Evolutionary conservation across 2,113 vertebrate species (phyloP), one percentile per base, ranked within the genome.

Genomic region (Etia nguti): DNA sequence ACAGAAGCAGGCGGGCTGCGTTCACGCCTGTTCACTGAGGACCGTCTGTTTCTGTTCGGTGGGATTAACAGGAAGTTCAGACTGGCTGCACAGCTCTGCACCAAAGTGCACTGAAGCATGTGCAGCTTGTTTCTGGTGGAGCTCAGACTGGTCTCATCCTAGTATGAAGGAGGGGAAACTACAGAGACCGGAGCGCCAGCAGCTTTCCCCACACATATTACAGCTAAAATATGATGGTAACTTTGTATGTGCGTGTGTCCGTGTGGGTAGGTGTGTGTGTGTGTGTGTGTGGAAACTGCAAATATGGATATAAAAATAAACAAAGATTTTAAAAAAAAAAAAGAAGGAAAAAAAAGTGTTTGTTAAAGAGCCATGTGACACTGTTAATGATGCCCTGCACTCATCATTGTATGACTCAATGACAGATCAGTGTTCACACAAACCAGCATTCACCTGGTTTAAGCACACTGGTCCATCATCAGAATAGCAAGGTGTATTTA

Each of bases 81-180:
- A 6, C 38, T 1, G 11, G 62, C 43, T 75, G 43, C 38, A 48
- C 24, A 48, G 70, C 9, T 26, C 70, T 77, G 41, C 43, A 31
- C 26, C 43, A 50, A 18, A 50, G 7, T 12, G 70, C 15, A 2
- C 43, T 3, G 24, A 50, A 29, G 3, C 43, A 77, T 18, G 43
- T 77, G 24, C 12, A 20, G 43, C 70, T 77, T 29, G 24, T 31
- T 20, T 77, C 43, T 75, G 70, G 10, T 50, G 70, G 16, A 75
- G 24, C 41, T 20, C 2, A 48, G 18, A 48, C 9, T 3, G 81
- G 79, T 84, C 57, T 81, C 62, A 41, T 89, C 83, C 86, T 89
- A 83, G 75, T 88, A 46, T 26, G 60, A 81, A 83, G 12, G 36
- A 62, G 65, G 60, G 87, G 84, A 92, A 90, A 91, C 88, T 50